A percentile compares a stretch with the other conserved stretches of the same genome.
Evolutionary conservation across 2,888 invertebrate genomes (phyloP).

Genomic region (Drosophila rubida): DNA sequence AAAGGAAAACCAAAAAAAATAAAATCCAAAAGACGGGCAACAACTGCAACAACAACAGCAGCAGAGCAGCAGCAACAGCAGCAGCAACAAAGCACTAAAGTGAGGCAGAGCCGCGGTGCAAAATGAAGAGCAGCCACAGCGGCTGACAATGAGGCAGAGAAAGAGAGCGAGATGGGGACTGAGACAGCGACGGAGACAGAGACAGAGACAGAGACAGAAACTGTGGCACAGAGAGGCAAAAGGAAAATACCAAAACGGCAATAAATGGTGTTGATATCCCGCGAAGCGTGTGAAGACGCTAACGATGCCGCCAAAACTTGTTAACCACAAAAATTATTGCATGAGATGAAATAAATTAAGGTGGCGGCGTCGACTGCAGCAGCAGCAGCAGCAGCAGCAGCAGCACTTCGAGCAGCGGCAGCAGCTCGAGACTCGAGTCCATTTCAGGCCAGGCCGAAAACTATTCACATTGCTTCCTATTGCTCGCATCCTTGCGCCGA

Average conservation of each 20-base stretch:
- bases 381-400: constrained; percentile 41
- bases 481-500: constrained; percentile 76
- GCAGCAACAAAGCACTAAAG: constrained; percentile 35
- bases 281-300: constrained; percentile 83
- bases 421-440: constrained; percentile 24
- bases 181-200: constrained; percentile 6
- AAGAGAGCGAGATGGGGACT: constrained; percentile 17
- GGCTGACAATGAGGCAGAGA: constrained; percentile 41
- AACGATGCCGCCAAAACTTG: constrained; percentile 83
- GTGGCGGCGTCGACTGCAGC: constrained; percentile 80
- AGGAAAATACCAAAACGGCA: constrained; percentile 81
- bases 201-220: constrained; percentile 7
- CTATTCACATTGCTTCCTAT: constrained; percentile 78
- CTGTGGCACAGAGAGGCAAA: constrained; percentile 44
- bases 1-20: constrained; percentile 24
- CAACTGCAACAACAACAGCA: no score
- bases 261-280: constrained; percentile 83
- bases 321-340: constrained; percentile 83
- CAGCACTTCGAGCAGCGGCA: constrained; percentile 3
- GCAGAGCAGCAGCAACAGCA: no score
- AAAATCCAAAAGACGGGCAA: constrained; percentile 36
- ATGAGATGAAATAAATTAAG: constrained; percentile 83
- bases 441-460: constrained; percentile 52
- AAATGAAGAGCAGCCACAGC: constrained; percentile 66
- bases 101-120: constrained; percentile 37